Evolutionary conservation across 2,797 vertebrate species (phyloP), one percentile per base, ranked within the genome.

Genomic region (Cetoscarus ocellatus): DNA sequence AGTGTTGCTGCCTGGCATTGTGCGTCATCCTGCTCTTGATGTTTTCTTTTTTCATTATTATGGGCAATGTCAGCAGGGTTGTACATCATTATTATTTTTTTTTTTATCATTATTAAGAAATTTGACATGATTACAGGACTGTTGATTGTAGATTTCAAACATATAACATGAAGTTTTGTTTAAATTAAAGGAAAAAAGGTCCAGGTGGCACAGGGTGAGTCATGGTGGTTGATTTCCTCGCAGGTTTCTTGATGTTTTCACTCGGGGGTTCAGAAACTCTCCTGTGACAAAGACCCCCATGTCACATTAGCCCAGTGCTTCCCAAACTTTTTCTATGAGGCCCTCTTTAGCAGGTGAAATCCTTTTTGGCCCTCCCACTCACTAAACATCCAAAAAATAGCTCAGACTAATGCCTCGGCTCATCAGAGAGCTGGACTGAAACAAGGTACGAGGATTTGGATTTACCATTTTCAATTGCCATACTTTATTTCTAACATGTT

Each of bases 1-100:
- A 86, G 94, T 95, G 93, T 91, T 95, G 93, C 96, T 93, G 90
- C 94, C 87, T 87, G 95, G 95, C 94, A 81, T 92, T 94, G 93
- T 96, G 91, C 94, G 96, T 95, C 96, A 94, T 94, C 94, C 92
- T 91, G 86, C 95, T 94, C 89, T 94, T 82, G 77, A 91, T 95
- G 93, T 93, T 95, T 66, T 76, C 66, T 34, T 38, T 70, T 67
- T 87, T 91, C 92, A 93, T 94, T 94, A 88, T 27, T 89, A 91
- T 90, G 89, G 71, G 53, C 97, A 94, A 93, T 96, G 94, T 95
- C 94, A 84, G 91, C 96, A 96, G 93, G 96, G 93, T 94, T 95
- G 94, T 96, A 83, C 93, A 95, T 96, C 89, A 88, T 27, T 27
- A 27, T 2, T 27, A 27, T 27, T n/a, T n/a, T n/a, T n/a, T n/a